Evolutionary conservation across 2,888 invertebrate species (phyloP).

Genomic region (Chloroclysta siterata): DNA sequence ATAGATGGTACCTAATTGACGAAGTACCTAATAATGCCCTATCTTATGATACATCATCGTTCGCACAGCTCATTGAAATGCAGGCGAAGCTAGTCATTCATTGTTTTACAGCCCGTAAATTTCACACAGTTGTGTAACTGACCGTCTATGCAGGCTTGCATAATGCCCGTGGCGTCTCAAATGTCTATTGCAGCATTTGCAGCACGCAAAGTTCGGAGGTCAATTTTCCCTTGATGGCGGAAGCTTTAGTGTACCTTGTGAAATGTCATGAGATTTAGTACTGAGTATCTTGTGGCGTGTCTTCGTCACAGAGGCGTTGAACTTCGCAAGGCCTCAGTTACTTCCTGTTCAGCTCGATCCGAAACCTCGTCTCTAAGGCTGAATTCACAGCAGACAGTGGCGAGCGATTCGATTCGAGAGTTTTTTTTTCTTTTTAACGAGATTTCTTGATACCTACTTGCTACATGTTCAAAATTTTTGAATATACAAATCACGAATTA

Average conservation of each 20-base stretch:
- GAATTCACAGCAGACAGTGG: conserved; percentile 40
- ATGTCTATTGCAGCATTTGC: conserved; percentile 54
- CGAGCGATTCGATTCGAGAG: background rate
- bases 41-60: conserved; percentile 20
- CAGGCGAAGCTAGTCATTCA: conserved; percentile 19
- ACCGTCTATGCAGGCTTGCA: conserved; percentile 47
- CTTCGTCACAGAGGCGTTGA: conserved; percentile 59
- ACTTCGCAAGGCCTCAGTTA: conserved; percentile 68
- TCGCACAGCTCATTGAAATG: conserved; percentile 24
- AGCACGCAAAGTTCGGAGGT: conserved; percentile 63
- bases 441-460: no score
- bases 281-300: conserved; percentile 42
- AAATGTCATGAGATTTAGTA: conserved; percentile 45
- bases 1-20: background rate
- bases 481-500: no score
- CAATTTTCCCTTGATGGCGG: conserved; percentile 70
- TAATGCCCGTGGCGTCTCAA: conserved; percentile 48
- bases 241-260: conserved; percentile 51
- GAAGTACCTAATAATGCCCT: conserved; percentile 5
- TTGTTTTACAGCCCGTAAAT: conserved; percentile 34
- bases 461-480: no score
- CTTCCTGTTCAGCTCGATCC: conserved; percentile 65
- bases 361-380: conserved; percentile 52
- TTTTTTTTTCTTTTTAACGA: background rate
- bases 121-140: conserved; percentile 46